phyloP scores from a whole-genome alignment of 2,888 invertebrate species.

The Cataglyphis albicans region DNA sequence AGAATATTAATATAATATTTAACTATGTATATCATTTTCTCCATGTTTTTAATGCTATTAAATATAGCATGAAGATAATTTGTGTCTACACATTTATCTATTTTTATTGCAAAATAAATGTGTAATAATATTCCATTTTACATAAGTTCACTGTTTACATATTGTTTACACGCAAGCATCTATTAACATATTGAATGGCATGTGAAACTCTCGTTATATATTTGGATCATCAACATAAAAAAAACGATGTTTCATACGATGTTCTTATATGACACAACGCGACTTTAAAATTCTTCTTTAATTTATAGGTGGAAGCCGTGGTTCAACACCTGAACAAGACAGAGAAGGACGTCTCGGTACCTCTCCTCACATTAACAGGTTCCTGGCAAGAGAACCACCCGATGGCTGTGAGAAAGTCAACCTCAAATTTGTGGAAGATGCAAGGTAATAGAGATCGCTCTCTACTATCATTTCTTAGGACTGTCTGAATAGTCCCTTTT shows the following conservation, averaged over 20 bases:
- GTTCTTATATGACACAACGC: conserved; percentile 3
- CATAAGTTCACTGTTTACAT: conserved; percentile 25
- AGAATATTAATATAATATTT: conserved; percentile 1
- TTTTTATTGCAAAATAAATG: conserved; percentile 25
- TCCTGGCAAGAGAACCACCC: conserved; percentile 94
- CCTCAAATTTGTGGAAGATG: conserved; percentile 89
- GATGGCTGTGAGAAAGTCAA: conserved; percentile 96
- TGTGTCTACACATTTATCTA: conserved; percentile 7
- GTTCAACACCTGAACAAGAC: conserved; percentile 92
- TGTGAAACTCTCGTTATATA: conserved; percentile 51
- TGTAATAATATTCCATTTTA: conserved; percentile 22
- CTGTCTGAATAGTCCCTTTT: conserved; percentile 6
- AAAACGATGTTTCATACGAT: not conserved
- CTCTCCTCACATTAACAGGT: conserved; percentile 94
- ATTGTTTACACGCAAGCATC: conserved; percentile 32
- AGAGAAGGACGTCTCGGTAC: conserved; percentile 90
- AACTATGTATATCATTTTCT: not conserved
- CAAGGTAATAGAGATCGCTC: conserved; percentile 84
- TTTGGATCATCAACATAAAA: conserved; percentile 47
- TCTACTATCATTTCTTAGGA: not conserved
- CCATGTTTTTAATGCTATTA: conserved; percentile 17
- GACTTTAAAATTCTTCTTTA: conserved; percentile 43
- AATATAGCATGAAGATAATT: conserved; percentile 34
- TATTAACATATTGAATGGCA: conserved; percentile 59
- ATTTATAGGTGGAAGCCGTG: conserved; percentile 90